Evolutionary conservation across 2,797 vertebrate genomes (phyloP).

Genomic region (Macroramphosus scolopax): DNA sequence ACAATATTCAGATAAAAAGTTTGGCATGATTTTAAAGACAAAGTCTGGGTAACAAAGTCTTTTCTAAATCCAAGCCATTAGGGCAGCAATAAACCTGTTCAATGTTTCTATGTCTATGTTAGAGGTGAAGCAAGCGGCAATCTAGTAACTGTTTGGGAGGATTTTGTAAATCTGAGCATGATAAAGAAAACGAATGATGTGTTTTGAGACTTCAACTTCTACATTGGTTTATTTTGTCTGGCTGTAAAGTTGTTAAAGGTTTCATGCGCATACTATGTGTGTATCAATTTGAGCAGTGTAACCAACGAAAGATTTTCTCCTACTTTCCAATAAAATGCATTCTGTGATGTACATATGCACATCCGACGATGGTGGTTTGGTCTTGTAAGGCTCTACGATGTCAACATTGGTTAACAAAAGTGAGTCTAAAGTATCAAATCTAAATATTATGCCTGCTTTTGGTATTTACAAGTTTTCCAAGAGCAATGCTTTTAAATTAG

Average conservation of each 20-base stretch:
- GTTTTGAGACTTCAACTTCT: constrained; percentile 24
- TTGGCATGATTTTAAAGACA: constrained; percentile 41
- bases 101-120: constrained; percentile 25
- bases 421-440: constrained; percentile 2
- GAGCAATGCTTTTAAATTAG: constrained; percentile 4
- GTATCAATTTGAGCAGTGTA: constrained; percentile 28
- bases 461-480: too few species aligned
- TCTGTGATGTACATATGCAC: constrained; percentile 32
- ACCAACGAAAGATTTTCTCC: constrained; percentile 17
- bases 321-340: constrained; percentile 63
- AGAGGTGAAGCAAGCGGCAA: constrained; percentile 13
- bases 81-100: constrained; percentile 28
- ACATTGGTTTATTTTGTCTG: constrained; percentile 16
- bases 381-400: background rate
- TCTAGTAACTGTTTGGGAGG: constrained; percentile 25
- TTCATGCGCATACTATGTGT: constrained; percentile 35
- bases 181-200: constrained; percentile 30
- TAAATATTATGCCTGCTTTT: constrained; percentile 21
- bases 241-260: constrained; percentile 18
- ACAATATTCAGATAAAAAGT: constrained; percentile 32
- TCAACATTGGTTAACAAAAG: constrained; percentile 14
- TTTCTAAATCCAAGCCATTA: constrained; percentile 29
- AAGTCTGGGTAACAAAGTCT: constrained; percentile 29
- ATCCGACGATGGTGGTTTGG: constrained; percentile 16
- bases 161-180: constrained; percentile 49